Conservation (phyloP, 2,797 vertebrate species). For the Hypotaenidia okinawae region DNA sequence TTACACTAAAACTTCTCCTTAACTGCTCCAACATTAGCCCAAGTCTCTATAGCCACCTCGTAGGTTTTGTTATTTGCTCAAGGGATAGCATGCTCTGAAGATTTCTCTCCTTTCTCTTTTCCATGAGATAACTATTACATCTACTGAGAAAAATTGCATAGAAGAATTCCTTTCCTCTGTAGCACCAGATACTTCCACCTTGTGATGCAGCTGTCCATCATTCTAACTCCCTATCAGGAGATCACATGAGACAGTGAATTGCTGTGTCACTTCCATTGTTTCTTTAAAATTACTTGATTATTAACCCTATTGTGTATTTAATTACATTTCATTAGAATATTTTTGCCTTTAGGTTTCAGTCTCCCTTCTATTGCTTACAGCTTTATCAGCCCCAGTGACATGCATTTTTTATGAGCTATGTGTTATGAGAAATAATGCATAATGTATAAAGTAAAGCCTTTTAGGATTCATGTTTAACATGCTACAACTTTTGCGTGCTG, state of each 20-base stretch:
- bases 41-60: background rate
- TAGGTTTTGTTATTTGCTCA: background rate
- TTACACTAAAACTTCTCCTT: background rate
- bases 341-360: constrained; percentile 9
- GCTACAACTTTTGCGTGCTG: background rate
- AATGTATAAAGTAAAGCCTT: background rate
- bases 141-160: background rate
- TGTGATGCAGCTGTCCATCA: background rate
- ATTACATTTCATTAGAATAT: constrained; percentile 5
- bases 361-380: background rate
- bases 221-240: background rate
- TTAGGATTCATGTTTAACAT: background rate
- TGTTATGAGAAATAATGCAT: constrained; percentile 1
- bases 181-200: background rate
- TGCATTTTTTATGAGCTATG: constrained; percentile 10
- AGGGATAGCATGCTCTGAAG: background rate
- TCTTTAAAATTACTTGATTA: background rate
- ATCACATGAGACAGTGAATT: background rate
- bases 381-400: background rate
- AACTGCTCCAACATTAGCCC: background rate
- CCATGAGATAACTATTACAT: background rate
- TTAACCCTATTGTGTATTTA: background rate
- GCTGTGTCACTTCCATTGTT: background rate
- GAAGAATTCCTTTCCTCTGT: background rate
- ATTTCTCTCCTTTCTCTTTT: background rate